These are phyloP conservation scores for Python bivittatus DNA, from an alignment of 2,113 vertebrate species.

Conservation along the genomic window DNA sequence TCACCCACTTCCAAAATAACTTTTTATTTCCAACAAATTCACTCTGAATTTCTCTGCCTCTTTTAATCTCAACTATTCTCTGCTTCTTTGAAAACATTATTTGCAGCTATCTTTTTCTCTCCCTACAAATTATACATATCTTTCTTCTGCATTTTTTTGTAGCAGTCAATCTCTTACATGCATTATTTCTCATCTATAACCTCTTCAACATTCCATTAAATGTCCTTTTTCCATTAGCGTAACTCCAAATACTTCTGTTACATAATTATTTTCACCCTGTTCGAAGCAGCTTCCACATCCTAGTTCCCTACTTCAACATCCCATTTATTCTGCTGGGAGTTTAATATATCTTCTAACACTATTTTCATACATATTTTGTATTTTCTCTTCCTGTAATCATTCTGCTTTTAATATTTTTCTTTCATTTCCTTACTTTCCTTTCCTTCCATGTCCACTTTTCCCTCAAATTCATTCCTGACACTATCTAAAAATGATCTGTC, in stretches of 20 bases:
- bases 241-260: neutral
- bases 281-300: neutral
- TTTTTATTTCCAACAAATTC: neutral
- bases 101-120: neutral
- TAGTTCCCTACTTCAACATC: neutral
- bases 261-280: neutral
- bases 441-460: neutral
- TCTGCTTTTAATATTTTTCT: neutral
- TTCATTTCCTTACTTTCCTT: neutral
- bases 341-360: neutral
- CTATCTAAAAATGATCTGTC: neutral
- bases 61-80: neutral
- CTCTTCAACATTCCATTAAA: neutral
- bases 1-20: neutral
- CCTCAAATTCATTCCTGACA: neutral
- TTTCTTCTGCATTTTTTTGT: neutral
- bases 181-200: neutral
- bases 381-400: neutral
- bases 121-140: neutral
- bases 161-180: neutral
- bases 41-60: neutral
- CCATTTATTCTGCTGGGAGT: neutral
- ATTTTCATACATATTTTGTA: neutral
- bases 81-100: neutral
- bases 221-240: neutral